Evolutionary conservation across 2,113 vertebrate genomes (phyloP).

Genomic region (Sorex araneus): DNA sequence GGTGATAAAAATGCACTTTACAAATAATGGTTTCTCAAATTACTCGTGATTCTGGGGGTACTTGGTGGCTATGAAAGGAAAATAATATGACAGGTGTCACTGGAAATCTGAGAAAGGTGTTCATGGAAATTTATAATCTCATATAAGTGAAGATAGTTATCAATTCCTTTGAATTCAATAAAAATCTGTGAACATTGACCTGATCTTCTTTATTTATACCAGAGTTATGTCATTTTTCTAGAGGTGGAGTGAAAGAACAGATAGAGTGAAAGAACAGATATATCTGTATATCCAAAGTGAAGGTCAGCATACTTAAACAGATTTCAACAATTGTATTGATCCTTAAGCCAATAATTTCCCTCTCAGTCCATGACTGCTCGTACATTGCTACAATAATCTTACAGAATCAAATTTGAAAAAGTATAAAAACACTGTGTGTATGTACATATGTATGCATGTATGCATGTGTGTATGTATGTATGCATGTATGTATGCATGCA

Average conservation of each 20-base stretch:
- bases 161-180: background rate
- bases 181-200: background rate
- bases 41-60: background rate
- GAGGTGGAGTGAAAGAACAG: background rate
- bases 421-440: too few species aligned
- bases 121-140: background rate
- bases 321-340: background rate
- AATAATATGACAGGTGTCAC: background rate
- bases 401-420: background rate
- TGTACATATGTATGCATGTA: too few species aligned
- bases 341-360: background rate
- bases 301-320: background rate
- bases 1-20: background rate
- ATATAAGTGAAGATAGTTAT: background rate
- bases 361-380: background rate
- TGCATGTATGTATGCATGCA: too few species aligned
- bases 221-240: background rate
- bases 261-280: background rate
- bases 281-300: background rate
- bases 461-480: too few species aligned
- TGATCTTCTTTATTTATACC: background rate
- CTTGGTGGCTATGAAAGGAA: background rate
- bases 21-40: slow-evolving; percentile 5
- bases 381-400: background rate
- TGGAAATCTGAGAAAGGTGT: background rate